A percentile compares a stretch with the other conserved stretches of the same genome.
These are phyloP conservation scores for Clunio marinus DNA, from an alignment of 2,888 invertebrate species.

Conservation along the genomic window DNA sequence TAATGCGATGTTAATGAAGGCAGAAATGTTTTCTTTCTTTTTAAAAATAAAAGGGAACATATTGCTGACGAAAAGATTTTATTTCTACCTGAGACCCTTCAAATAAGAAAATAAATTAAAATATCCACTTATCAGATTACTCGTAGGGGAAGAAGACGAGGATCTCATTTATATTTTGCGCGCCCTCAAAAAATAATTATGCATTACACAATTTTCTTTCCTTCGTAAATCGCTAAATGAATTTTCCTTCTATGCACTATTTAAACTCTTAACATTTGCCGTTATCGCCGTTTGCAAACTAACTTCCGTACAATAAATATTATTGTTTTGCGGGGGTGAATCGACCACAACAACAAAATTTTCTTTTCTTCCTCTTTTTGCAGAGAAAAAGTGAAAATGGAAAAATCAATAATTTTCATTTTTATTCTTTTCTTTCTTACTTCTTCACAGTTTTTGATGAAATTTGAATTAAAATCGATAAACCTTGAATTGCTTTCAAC, in stretches of 20 bases:
- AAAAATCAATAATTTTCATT: constrained; percentile 33
- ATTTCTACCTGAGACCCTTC: neutral
- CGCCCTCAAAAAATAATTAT: neutral
- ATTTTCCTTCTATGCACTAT: no score
- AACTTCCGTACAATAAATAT: constrained; percentile 4
- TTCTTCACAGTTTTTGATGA: constrained; percentile 3
- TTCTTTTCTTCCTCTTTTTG: no score
- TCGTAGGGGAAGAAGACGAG: neutral
- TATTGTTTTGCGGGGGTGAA: constrained; percentile 5
- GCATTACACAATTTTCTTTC: no score
- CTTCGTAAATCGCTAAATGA: neutral
- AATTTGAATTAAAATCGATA: constrained; percentile 14
- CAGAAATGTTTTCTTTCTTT: neutral
- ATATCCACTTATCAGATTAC: constrained; percentile 15
- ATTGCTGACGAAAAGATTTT: constrained; percentile 21
- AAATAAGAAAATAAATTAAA: neutral
- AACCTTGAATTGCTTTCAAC: neutral
- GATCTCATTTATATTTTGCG: constrained; percentile 2
- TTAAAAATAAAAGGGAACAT: neutral
- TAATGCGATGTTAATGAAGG: no score
- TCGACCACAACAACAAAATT: constrained; percentile 23
- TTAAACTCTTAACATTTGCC: no score
- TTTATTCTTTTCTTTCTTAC: constrained; percentile 20
- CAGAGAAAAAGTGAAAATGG: constrained; percentile 31
- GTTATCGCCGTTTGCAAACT: neutral